Conservation (phyloP, 2,888 invertebrate species). For the Ophion costatus region DNA sequence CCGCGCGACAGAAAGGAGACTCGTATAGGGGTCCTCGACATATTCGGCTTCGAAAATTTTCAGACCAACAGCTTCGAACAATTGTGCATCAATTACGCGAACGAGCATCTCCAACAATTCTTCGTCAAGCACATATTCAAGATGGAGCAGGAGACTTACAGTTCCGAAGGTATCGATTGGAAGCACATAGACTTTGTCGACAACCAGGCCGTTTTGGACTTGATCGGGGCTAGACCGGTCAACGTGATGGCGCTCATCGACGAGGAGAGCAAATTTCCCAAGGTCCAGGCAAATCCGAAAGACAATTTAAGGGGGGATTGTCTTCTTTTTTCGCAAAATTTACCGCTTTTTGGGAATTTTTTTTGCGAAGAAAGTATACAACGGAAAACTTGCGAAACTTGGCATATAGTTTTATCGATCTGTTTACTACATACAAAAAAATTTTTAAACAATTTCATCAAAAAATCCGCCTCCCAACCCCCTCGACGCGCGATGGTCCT, state of each 20-base stretch:
- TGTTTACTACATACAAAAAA: too few species aligned
- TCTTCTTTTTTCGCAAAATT: too few species aligned
- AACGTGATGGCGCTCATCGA: constrained; percentile 97
- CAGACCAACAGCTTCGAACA: constrained; percentile 97
- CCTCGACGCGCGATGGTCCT: too few species aligned
- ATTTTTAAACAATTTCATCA: too few species aligned
- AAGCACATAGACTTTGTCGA: constrained; percentile 95
- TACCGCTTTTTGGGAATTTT: too few species aligned
- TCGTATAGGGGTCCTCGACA: constrained; percentile 96
- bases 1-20: constrained; percentile 86
- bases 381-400: too few species aligned
- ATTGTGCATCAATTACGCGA: constrained; percentile 98
- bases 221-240: constrained; percentile 93
- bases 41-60: constrained; percentile 99
- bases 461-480: too few species aligned
- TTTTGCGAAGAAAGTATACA: too few species aligned
- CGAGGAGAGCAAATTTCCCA: constrained; percentile 95
- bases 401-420: too few species aligned
- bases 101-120: constrained; percentile 98
- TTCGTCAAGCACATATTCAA: constrained; percentile 98
- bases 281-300: constrained; percentile 76
- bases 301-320: too few species aligned
- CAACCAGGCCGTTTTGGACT: constrained; percentile 95
- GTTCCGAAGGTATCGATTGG: constrained; percentile 95
- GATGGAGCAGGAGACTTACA: constrained; percentile 97